Percentiles rank a stretch among this genome's conserved stretches.
Conservation (phyloP, 1,140 invertebrate genomes). For the Contarinia nasturtii region DNA sequence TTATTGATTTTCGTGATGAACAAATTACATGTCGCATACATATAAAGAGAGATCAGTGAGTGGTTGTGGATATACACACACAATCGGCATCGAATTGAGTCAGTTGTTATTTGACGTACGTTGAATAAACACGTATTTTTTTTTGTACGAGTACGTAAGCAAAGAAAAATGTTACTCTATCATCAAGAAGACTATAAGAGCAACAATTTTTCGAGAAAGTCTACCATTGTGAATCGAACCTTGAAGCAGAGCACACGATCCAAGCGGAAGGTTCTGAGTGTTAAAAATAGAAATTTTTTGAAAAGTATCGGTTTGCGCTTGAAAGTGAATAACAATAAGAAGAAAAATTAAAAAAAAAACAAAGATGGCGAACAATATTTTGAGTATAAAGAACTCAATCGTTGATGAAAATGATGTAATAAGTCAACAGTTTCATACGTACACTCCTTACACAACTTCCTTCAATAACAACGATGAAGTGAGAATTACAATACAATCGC, state of each 20-base stretch:
- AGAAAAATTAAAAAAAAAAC: constrained; percentile 3
- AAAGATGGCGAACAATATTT: constrained; percentile 11
- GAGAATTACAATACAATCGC: constrained; percentile 16
- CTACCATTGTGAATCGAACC: neutral
- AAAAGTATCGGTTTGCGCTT: constrained; percentile 1
- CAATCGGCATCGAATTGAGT: neutral
- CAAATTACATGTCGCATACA: constrained; percentile 10
- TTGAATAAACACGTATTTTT: neutral
- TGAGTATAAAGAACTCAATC: constrained; percentile 7
- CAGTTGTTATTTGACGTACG: neutral
- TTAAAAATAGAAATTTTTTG: neutral
- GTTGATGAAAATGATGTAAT: constrained; percentile 15
- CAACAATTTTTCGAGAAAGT: no score
- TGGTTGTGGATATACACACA: neutral
- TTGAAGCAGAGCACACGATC: neutral
- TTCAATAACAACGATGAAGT: constrained; percentile 16
- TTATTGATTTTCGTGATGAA: no score
- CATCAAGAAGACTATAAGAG: no score
- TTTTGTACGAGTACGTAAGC: neutral
- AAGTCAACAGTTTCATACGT: constrained; percentile 12
- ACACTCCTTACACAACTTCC: constrained; percentile 10
- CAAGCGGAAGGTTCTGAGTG: neutral
- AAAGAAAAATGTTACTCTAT: neutral
- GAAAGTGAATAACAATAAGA: constrained; percentile 8
- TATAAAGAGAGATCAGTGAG: neutral